Percentiles rank a stretch among this genome's conserved stretches.
Evolutionary conservation across 2,113 vertebrate species (phyloP).

Genomic region (Vireo altiloquus): DNA sequence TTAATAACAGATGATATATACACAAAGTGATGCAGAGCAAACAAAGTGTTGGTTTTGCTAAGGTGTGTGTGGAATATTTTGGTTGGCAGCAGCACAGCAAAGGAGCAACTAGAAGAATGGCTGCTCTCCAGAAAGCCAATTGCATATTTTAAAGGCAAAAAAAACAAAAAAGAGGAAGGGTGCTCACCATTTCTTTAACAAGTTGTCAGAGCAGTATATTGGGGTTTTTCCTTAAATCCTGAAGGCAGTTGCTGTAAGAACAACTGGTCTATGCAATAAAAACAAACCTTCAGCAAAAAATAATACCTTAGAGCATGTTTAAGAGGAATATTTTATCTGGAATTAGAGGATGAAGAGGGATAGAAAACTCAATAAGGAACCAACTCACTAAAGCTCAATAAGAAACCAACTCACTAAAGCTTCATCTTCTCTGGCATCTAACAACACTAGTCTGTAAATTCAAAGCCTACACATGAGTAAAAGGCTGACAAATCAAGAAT

Average conservation of each 20-base stretch:
- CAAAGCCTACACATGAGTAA: background rate
- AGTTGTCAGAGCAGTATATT: background rate
- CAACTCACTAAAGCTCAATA: background rate
- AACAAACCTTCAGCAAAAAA: background rate
- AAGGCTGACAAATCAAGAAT: background rate
- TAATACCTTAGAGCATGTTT: background rate
- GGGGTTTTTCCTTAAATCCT: background rate
- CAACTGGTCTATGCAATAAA: background rate
- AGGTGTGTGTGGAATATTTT: background rate
- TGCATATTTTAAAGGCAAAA: background rate
- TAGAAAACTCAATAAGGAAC: background rate
- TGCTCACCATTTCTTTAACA: background rate
- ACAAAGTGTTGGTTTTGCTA: background rate
- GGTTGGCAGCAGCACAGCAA: background rate
- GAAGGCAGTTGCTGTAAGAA: background rate
- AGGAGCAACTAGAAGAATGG: background rate
- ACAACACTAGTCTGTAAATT: background rate
- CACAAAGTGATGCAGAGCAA: background rate
- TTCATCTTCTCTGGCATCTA: background rate
- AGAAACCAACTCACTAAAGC: background rate
- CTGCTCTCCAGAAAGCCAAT: background rate
- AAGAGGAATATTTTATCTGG: background rate
- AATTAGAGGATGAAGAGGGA: background rate
- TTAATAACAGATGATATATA: background rate
- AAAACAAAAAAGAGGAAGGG: background rate